Percentiles rank a stretch among this genome's conserved stretches.
Conservation (phyloP, 2,113 vertebrate genomes). For the Eira barbara region DNA sequence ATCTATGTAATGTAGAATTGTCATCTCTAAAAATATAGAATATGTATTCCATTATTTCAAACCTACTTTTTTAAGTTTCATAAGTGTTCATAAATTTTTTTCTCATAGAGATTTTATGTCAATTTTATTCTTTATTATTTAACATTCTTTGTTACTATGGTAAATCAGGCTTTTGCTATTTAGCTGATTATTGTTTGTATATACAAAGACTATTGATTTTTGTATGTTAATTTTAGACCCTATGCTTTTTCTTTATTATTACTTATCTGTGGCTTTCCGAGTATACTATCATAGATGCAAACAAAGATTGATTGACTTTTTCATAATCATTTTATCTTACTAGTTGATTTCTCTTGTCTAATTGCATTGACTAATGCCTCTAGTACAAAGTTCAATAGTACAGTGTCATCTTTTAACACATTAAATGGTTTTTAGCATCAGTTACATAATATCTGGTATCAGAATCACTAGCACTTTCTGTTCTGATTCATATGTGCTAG, state of each 20-base stretch:
- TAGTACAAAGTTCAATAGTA: neutral
- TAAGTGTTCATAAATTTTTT: neutral
- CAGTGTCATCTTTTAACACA: neutral
- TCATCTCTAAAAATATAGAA: neutral
- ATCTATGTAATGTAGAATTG: neutral
- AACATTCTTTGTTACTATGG: neutral
- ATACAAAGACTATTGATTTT: neutral
- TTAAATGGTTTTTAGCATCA: neutral
- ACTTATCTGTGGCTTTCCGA: neutral
- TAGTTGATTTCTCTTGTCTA: neutral
- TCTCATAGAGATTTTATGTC: neutral
- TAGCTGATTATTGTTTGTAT: neutral
- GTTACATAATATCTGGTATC: neutral
- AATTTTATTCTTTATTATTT: neutral
- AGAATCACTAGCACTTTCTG: neutral
- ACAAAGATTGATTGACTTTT: neutral
- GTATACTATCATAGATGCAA: neutral
- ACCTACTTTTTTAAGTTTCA: neutral
- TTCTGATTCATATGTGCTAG: neutral
- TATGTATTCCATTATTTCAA: neutral
- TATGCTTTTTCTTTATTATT: neutral
- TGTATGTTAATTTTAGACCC: neutral
- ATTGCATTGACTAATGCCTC: neutral
- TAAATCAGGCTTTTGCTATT: neutral
- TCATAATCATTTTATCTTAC: neutral